A percentile compares a stretch with the other conserved stretches of the same genome.
Evolutionary conservation across 2,797 vertebrate genomes (phyloP).

Genomic region (Aplochiton taeniatus): DNA sequence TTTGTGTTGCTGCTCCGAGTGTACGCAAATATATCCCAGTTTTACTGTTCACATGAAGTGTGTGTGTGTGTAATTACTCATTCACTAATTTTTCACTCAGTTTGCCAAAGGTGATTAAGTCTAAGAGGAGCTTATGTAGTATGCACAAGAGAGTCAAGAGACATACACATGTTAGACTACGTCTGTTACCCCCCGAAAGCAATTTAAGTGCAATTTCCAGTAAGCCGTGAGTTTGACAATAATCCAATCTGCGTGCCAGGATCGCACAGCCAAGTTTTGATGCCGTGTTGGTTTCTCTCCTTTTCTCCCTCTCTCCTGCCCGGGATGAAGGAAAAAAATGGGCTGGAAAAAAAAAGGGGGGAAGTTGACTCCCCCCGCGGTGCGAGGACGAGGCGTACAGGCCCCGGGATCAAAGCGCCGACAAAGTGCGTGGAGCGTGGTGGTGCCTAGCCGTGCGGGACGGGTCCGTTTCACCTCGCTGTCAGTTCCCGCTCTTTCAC

Average conservation of each 20-base stretch:
- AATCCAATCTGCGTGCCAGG: slow-evolving; percentile 21
- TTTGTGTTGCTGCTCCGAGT: no score
- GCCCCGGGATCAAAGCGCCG: slow-evolving; percentile 38
- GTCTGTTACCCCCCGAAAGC: no score
- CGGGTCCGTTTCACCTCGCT: slow-evolving; percentile 43
- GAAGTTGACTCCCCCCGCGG: neutral
- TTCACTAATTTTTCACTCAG: no score
- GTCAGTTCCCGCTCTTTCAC: slow-evolving; percentile 49
- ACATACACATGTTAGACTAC: no score
- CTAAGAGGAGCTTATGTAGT: no score
- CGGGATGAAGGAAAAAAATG: slow-evolving; percentile 1
- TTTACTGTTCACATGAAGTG: no score
- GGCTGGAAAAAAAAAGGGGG: slow-evolving; percentile 8
- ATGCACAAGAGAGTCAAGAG: no score
- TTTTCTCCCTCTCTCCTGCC: neutral
- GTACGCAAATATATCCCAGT: no score
- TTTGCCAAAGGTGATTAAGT: no score
- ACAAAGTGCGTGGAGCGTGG: slow-evolving; percentile 45
- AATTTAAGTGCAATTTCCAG: neutral
- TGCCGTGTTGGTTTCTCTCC: slow-evolving; percentile 30
- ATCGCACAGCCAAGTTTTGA: slow-evolving; percentile 24
- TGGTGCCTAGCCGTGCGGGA: slow-evolving; percentile 28
- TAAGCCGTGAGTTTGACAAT: neutral
- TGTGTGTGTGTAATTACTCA: no score
- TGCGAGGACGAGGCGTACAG: slow-evolving; percentile 19